phyloP scores from a whole-genome alignment of 2,113 vertebrate genomes.

The Psilopogon haemacephalus region DNA sequence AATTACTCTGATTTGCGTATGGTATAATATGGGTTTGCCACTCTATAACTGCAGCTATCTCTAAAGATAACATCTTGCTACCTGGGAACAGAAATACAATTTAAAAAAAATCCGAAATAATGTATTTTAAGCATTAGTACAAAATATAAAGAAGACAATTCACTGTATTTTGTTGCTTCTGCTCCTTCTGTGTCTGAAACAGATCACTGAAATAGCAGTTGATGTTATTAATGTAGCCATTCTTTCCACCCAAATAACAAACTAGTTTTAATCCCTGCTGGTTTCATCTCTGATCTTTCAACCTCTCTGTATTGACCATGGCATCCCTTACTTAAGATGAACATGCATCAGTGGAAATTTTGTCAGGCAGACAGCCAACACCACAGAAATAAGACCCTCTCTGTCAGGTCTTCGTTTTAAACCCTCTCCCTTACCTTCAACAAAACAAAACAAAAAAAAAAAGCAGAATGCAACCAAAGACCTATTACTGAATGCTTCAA shows the following conservation, averaged over 20 bases:
- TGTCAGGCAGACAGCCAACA: not conserved
- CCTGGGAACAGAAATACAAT: not conserved
- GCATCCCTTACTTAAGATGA: not conserved
- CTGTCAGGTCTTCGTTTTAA: not conserved
- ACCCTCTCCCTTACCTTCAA: not conserved
- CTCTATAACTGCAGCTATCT: not conserved
- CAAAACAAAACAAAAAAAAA: not conserved
- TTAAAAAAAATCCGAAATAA: not conserved
- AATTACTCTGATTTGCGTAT: not conserved
- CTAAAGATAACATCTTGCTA: not conserved
- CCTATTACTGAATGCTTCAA: not conserved
- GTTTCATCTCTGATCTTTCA: not conserved
- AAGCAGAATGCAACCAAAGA: not conserved
- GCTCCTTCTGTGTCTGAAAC: not conserved
- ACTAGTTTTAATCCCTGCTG: not conserved
- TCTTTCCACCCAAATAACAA: not conserved
- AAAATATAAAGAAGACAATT: not conserved
- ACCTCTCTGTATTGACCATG: not conserved
- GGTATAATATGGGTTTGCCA: not conserved
- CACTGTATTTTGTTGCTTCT: not conserved
- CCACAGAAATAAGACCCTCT: not conserved
- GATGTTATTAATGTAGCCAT: not conserved
- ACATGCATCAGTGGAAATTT: not conserved
- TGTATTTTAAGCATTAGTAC: not conserved
- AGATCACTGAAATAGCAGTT: not conserved